Evolutionary conservation across 2,888 invertebrate genomes (phyloP).

Genomic region (Cheilosia scutellata): DNA sequence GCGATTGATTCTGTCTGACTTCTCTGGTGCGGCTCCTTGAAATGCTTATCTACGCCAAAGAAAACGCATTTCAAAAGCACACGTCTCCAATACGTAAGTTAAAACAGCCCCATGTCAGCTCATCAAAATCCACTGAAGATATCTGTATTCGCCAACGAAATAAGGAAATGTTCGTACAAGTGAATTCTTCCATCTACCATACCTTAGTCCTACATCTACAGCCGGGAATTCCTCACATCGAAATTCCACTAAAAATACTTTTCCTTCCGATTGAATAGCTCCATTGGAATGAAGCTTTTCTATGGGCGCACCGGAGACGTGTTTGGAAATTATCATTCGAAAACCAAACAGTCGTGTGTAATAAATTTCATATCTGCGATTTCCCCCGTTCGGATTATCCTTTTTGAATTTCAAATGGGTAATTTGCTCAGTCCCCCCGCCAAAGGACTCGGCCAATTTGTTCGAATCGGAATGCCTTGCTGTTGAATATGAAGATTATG

Average conservation of each 20-base stretch:
- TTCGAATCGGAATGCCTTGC: constrained; percentile 47
- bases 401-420: constrained; percentile 73
- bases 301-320: constrained; percentile 51
- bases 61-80: constrained; percentile 20
- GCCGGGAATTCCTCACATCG: constrained; percentile 41
- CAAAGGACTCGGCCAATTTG: constrained; percentile 61
- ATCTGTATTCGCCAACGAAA: constrained; percentile 5
- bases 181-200: constrained; percentile 21
- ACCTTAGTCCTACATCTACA: constrained; percentile 29
- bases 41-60: constrained; percentile 54
- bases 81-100: constrained; percentile 46
- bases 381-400: constrained; percentile 70
- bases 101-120: constrained; percentile 26
- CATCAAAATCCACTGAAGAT: constrained; percentile 43
- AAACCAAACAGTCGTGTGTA: constrained; percentile 75
- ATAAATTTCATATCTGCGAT: constrained; percentile 74
- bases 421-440: constrained; percentile 39
- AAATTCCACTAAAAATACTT: constrained; percentile 60
- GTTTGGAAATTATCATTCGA: constrained; percentile 76
- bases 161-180: constrained; percentile 26
- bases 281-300: constrained; percentile 40
- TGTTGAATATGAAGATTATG: constrained; percentile 29
- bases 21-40: background rate
- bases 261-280: constrained; percentile 73
- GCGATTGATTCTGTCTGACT: constrained; percentile 62